These are phyloP conservation scores for Dilophus febrilis DNA, from an alignment of 2,888 invertebrate genomes.

Conservation along the genomic window DNA sequence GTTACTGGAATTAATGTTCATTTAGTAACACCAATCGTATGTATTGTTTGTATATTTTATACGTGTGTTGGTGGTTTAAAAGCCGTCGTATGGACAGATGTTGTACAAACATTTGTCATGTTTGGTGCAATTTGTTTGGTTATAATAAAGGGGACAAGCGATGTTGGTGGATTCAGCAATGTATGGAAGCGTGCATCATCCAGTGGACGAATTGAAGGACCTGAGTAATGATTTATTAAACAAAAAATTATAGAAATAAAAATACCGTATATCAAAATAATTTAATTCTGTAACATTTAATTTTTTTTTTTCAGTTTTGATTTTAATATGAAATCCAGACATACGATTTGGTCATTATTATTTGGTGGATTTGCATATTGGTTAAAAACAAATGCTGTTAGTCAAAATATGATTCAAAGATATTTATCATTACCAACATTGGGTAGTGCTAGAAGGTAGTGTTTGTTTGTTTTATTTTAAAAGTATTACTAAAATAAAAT, in stretches of 20 bases:
- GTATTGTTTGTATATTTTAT: conserved; percentile 62
- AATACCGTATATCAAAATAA: not conserved
- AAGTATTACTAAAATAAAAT: no score
- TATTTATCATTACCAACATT: conserved; percentile 52
- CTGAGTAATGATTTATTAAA: conserved; percentile 29
- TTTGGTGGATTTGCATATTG: conserved; percentile 56
- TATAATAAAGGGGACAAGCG: conserved; percentile 42
- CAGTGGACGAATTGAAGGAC: conserved; percentile 42
- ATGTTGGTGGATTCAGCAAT: conserved; percentile 43
- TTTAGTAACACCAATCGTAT: conserved; percentile 53
- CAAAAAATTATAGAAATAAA: not conserved
- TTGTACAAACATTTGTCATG: conserved; percentile 43
- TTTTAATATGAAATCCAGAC: conserved; percentile 51
- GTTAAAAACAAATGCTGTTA: conserved; percentile 54
- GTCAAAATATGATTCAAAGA: conserved; percentile 66
- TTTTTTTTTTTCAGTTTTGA: conserved; percentile 34
- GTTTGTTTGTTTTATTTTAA: not conserved
- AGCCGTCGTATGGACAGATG: conserved; percentile 55
- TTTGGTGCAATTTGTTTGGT: conserved; percentile 48
- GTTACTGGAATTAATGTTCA: conserved; percentile 64
- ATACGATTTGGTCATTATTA: conserved; percentile 50
- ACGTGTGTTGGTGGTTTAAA: conserved; percentile 55
- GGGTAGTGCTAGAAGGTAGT: conserved; percentile 39
- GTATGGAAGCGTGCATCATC: conserved; percentile 39
- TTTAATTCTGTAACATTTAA: not conserved